Percentiles rank a stretch among this genome's conserved stretches.
Conservation (phyloP, 2,113 vertebrate genomes). For the Zingel zingel region DNA sequence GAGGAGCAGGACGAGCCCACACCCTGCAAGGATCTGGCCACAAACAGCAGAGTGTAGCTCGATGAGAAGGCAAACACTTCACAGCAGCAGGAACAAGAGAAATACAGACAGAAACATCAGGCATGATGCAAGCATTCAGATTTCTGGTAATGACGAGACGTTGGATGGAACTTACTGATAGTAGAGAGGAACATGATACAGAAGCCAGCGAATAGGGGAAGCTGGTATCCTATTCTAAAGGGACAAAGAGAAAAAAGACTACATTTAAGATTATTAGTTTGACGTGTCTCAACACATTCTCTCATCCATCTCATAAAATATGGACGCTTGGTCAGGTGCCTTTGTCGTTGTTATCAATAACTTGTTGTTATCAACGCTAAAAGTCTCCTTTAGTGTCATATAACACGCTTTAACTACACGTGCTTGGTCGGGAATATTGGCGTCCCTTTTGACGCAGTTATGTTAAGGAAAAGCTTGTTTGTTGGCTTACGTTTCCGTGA, state of each 20-base stretch:
- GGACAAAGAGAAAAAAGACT: constrained; percentile 54
- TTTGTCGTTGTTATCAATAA: too few relatives aligned
- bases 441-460: too few relatives aligned
- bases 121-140: background rate
- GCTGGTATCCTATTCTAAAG: constrained; percentile 96
- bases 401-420: too few relatives aligned
- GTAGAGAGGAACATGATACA: constrained; percentile 99
- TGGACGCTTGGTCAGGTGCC: too few relatives aligned
- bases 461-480: too few relatives aligned
- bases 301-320: too few relatives aligned
- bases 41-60: constrained; percentile 91
- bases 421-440: too few relatives aligned
- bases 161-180: constrained; percentile 89
- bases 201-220: constrained; percentile 96
- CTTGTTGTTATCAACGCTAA: too few relatives aligned
- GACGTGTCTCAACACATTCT: too few relatives aligned
- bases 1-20: constrained; percentile 98
- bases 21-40: constrained; percentile 95
- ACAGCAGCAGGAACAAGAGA: constrained; percentile 43
- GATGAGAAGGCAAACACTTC: constrained; percentile 98
- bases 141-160: background rate
- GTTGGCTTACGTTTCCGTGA: too few relatives aligned
- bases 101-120: constrained; percentile 33
- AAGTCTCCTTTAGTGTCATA: too few relatives aligned
- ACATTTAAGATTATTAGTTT: background rate